phyloP scores from a whole-genome alignment of 2,797 vertebrate genomes.

The Rhyacichthys aspro region DNA sequence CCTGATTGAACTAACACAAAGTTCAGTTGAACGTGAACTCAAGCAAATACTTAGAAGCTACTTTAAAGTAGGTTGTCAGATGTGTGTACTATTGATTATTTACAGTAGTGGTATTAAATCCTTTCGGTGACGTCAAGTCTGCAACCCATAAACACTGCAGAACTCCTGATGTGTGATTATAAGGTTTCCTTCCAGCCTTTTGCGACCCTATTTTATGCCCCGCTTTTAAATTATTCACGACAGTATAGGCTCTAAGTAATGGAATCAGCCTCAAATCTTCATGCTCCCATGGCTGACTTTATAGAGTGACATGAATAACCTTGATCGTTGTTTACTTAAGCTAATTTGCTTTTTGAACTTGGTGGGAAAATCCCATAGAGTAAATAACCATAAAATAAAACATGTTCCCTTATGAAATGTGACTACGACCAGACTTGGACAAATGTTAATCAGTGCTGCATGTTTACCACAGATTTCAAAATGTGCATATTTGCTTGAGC shows the following conservation, averaged over 20 bases:
- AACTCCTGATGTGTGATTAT: constrained; percentile 40
- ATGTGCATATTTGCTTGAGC: constrained; percentile 4
- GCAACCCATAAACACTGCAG: constrained; percentile 38
- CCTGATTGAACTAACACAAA: not conserved
- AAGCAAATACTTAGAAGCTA: constrained; percentile 3
- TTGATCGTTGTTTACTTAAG: constrained; percentile 61
- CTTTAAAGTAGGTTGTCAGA: constrained; percentile 15
- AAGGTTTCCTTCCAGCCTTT: constrained; percentile 33
- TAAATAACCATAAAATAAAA: constrained; percentile 53
- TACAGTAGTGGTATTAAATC: constrained; percentile 36
- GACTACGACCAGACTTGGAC: constrained; percentile 24
- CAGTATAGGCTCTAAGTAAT: constrained; percentile 47
- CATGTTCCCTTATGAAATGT: constrained; percentile 38
- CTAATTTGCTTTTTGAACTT: constrained; percentile 57
- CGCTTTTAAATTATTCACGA: constrained; percentile 46
- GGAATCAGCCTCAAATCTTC: constrained; percentile 46
- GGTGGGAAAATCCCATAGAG: constrained; percentile 23
- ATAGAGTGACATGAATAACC: constrained; percentile 55
- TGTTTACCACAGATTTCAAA: constrained; percentile 21
- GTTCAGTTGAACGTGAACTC: constrained; percentile 8
- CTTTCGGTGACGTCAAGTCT: constrained; percentile 28
- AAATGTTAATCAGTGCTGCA: constrained; percentile 43
- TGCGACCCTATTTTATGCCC: constrained; percentile 31
- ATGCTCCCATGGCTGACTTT: constrained; percentile 32
- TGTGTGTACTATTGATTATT: constrained; percentile 24